Base-by-base conservation (phyloP, 2,888 invertebrate species). In the Pristionchus mayeri region DNA sequence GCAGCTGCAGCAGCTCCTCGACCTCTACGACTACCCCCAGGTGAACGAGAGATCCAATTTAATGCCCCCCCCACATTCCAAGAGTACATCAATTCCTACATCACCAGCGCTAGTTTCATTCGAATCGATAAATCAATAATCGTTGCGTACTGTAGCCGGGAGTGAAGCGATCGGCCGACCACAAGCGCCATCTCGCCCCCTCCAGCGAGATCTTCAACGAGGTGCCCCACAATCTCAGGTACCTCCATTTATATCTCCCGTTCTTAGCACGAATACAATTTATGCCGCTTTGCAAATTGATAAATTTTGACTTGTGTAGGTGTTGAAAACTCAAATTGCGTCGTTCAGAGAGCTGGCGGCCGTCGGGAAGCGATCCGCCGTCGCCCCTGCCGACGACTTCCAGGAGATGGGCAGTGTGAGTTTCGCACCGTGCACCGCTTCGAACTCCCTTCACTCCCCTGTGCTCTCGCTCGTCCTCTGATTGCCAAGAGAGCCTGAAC, bases 1-100 rank as follows among this genome's bases (percentile, higher is more conserved):
- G 44, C 83, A 84, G 44, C 85, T 85, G 30, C 78, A 85, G 40
- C 79, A 85, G 44, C 52, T 48, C 34, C 78, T 85, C 63, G 48
- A 60, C 54, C 40, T 52, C 16, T 71, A 82, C 50, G 82, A 21
- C 30, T 82, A 37, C 24, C 44, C 48, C 48, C 63, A 63, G 67
- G 54, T 57, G 6, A 44, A 13, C 44, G 13, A 44, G n/a, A n/a
- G n/a, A n/a, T n/a, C n/a, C n/a, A n/a, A n/a, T n/a, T n/a, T n/a
- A n/a, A n/a, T n/a, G n/a, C n/a, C n/a, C n/a, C n/a, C n/a, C n/a
- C n/a, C n/a, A n/a, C n/a, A 67, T 18, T 7, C 7, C 21, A 13
- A 16, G 18, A n/a, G 18, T 40, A 16, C 48, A 16, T 37, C 16
- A 48, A n/a, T 27, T 4, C 27, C 76, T 16, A 37, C 18, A 30